A percentile compares a stretch with the other conserved stretches of the same genome.
Conservation (phyloP, 2,113 vertebrate genomes). For the Pelmatolapia mariae region DNA sequence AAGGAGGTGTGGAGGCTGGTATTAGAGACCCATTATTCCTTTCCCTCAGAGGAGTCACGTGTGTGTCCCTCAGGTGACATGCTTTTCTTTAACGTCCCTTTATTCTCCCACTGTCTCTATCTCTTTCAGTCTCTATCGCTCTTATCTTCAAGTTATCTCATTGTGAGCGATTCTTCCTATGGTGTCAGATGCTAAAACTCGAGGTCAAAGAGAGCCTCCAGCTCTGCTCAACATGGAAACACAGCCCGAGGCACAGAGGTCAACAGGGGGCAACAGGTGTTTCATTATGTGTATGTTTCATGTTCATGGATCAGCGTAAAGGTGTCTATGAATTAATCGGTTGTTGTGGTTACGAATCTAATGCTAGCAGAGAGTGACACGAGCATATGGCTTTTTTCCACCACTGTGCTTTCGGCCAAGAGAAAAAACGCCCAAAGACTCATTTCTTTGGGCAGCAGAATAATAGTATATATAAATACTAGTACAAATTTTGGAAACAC, state of each 20-base stretch:
- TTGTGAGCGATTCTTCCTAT: slow-evolving; percentile 32
- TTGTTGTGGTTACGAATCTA: not conserved
- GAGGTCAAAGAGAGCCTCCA: slow-evolving; percentile 28
- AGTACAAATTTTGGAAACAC: not conserved
- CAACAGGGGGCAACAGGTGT: slow-evolving; percentile 10
- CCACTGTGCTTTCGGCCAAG: not conserved
- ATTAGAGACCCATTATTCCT: not conserved
- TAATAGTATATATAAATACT: not conserved
- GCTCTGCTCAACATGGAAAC: slow-evolving; percentile 34
- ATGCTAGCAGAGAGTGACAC: not conserved
- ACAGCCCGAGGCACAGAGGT: slow-evolving; percentile 31
- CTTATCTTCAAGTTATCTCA: not conserved
- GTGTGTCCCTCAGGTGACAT: not conserved
- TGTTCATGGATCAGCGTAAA: not conserved
- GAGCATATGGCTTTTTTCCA: not conserved
- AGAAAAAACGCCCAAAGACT: slow-evolving; percentile 23
- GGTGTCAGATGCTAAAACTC: slow-evolving; percentile 30
- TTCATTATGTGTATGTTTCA: not conserved
- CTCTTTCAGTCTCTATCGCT: not conserved
- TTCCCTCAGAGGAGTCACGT: not conserved
- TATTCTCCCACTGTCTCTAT: not conserved
- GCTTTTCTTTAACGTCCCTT: not conserved
- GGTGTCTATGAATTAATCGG: not conserved
- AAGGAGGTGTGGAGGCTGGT: not conserved
- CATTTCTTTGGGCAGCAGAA: not conserved